Conservation (phyloP, 2,888 invertebrate genomes). For the Esperia sulphurella region DNA sequence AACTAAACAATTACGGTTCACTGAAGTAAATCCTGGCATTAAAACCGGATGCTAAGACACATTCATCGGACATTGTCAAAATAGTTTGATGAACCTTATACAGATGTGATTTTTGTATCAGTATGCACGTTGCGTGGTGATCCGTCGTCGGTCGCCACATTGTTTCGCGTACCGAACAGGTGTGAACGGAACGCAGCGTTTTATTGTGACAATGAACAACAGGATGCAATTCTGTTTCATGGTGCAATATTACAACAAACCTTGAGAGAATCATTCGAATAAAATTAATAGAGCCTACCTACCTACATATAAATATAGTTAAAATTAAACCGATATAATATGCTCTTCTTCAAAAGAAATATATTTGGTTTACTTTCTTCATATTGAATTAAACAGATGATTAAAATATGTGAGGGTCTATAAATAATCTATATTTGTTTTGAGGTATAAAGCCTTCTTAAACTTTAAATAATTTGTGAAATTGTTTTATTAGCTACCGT, state of each 20-base stretch:
- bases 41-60: slow-evolving; percentile 2
- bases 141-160: slow-evolving; percentile 34
- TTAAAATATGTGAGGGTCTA: no score
- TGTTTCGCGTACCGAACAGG: slow-evolving; percentile 49
- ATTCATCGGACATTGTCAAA: slow-evolving; percentile 9
- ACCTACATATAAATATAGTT: no score
- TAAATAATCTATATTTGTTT: no score
- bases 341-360: no score
- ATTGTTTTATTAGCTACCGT: background rate
- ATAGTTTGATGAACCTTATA: slow-evolving; percentile 22
- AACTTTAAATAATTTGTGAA: background rate
- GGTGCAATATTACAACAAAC: background rate
- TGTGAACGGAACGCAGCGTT: slow-evolving; percentile 19
- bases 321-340: no score
- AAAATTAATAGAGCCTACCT: no score
- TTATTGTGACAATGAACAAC: background rate
- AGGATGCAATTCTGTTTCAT: background rate
- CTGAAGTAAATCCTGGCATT: background rate
- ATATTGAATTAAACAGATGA: no score
- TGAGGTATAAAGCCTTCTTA: no score
- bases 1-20: no score
- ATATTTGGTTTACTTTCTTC: no score
- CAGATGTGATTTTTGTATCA: slow-evolving; percentile 23
- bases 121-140: slow-evolving; percentile 38
- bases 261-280: background rate